phyloP scores from a whole-genome alignment of 1,140 invertebrate genomes.

The Ephestia elutella region DNA sequence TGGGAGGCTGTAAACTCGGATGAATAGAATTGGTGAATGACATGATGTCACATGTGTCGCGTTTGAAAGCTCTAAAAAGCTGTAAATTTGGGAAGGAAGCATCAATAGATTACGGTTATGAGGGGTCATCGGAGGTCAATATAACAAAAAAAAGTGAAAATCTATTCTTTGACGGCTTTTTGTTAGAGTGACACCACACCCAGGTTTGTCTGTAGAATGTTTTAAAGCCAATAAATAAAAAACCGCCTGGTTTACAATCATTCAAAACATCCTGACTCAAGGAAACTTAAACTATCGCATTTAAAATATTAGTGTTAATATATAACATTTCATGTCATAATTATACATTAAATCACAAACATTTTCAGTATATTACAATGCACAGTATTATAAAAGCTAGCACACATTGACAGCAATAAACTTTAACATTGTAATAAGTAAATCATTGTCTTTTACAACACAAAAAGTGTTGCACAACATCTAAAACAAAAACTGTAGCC shows the following conservation, averaged over 20 bases:
- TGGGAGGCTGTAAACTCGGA: constrained; percentile 14
- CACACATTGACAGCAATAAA: too few relatives aligned
- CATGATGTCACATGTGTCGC: constrained; percentile 9
- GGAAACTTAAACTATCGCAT: too few relatives aligned
- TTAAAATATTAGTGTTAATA: too few relatives aligned
- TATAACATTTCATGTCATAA: too few relatives aligned
- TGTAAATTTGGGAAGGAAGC: background rate
- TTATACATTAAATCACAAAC: too few relatives aligned
- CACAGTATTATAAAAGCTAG: too few relatives aligned
- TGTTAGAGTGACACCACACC: background rate
- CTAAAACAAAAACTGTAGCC: background rate
- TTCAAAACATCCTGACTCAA: too few relatives aligned
- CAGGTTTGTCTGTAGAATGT: background rate
- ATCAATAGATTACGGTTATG: background rate
- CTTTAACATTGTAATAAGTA: background rate
- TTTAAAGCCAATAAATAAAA: background rate
- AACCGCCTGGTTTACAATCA: too few relatives aligned
- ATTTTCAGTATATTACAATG: too few relatives aligned
- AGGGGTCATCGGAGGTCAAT: background rate
- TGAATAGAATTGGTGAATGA: constrained; percentile 17
- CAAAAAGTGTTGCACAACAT: background rate
- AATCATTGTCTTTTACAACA: background rate
- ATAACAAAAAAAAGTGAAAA: constrained; percentile 4
- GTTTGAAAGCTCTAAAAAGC: background rate
- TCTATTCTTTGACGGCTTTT: background rate